Evolutionary conservation across 2,888 invertebrate species (phyloP).

Genomic region (Pyrrhia umbra): DNA sequence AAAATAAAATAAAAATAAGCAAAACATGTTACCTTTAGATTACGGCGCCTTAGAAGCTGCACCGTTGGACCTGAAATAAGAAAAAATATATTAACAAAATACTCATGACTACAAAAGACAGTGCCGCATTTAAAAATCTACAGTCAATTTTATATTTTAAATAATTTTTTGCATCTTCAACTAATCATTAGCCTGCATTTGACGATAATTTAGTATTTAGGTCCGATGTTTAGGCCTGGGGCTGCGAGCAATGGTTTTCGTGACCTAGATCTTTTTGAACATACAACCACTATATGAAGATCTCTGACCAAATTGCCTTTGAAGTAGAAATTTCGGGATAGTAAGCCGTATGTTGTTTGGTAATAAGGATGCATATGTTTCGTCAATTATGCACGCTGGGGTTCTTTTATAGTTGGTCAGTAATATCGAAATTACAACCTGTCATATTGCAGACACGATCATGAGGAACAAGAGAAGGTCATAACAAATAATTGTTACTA

Average conservation of each 20-base stretch:
- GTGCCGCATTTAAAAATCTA: slow-evolving; percentile 68
- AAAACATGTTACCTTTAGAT: slow-evolving; percentile 70
- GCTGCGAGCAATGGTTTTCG: slow-evolving; percentile 85
- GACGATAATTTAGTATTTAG: slow-evolving; percentile 86
- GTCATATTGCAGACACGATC: slow-evolving; percentile 86
- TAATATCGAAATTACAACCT: slow-evolving; percentile 86
- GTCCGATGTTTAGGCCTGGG: slow-evolving; percentile 82
- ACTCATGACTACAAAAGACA: slow-evolving; percentile 62
- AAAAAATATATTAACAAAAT: slow-evolving; percentile 63
- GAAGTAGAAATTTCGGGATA: slow-evolving; percentile 56
- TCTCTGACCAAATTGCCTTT: slow-evolving; percentile 61
- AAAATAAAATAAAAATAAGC: slow-evolving; percentile 61
- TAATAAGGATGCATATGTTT: slow-evolving; percentile 65
- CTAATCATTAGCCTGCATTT: slow-evolving; percentile 84
- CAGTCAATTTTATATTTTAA: slow-evolving; percentile 76
- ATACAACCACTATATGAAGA: slow-evolving; percentile 71
- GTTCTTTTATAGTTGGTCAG: slow-evolving; percentile 68
- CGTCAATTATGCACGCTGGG: slow-evolving; percentile 53
- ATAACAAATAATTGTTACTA: slow-evolving; percentile 75
- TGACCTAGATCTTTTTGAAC: slow-evolving; percentile 87
- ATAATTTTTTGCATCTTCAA: slow-evolving; percentile 77
- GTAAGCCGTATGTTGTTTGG: slow-evolving; percentile 47
- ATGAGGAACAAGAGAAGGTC: slow-evolving; percentile 84
- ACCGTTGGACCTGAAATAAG: slow-evolving; percentile 69
- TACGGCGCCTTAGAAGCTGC: slow-evolving; percentile 46